These are phyloP conservation scores for Hylaeus volcanicus DNA, from an alignment of 1,140 invertebrate genomes.

Conservation along the genomic window DNA sequence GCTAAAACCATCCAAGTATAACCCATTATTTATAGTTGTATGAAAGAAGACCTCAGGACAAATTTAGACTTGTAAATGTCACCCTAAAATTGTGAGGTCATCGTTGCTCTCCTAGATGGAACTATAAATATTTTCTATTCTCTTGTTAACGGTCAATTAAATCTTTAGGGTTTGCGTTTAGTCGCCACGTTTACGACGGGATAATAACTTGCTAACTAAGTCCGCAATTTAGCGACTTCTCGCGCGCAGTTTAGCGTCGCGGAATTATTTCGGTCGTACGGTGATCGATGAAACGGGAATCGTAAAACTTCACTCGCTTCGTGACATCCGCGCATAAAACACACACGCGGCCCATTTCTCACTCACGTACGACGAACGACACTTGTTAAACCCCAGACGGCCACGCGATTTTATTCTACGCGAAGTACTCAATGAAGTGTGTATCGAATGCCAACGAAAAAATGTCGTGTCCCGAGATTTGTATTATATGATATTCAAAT, in stretches of 20 bases:
- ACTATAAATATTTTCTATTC: no score
- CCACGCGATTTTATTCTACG: no score
- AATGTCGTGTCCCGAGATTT: no score
- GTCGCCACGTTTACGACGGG: background rate
- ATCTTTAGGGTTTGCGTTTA: background rate
- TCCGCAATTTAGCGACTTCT: background rate
- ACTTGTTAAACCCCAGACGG: background rate
- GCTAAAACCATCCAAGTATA: no score
- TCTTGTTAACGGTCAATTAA: background rate
- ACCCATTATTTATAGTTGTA: no score
- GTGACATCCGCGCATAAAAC: slow-evolving; percentile 14
- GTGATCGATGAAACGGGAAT: slow-evolving; percentile 1
- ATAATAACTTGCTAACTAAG: background rate
- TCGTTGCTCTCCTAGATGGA: no score
- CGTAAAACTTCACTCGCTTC: slow-evolving; percentile 3
- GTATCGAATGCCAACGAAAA: no score
- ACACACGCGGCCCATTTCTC: background rate
- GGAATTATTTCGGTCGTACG: background rate
- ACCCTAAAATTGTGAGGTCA: no score
- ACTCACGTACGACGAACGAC: background rate
- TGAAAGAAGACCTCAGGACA: no score
- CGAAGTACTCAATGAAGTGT: no score
- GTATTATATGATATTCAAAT: no score
- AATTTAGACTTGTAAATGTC: no score
- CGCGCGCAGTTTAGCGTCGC: background rate